Evolutionary conservation across 1,140 invertebrate species (phyloP).

Genomic region (Aphelinus atriplicis): DNA sequence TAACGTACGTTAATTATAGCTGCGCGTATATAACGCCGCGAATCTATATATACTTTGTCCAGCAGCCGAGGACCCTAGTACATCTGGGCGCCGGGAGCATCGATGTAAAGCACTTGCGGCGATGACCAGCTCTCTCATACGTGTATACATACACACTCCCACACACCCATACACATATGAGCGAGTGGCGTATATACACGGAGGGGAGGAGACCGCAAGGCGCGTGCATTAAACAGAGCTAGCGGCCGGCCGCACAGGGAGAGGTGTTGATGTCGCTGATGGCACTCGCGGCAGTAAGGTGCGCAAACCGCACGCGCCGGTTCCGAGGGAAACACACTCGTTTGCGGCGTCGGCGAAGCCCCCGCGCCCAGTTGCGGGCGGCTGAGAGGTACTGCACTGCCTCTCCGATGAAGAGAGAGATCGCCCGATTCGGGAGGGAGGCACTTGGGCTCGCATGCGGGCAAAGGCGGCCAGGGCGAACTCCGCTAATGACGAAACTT

Average conservation of each 20-base stretch:
- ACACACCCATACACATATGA: slow-evolving; percentile 1
- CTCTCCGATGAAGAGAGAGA: neutral
- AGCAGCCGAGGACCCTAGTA: too few relatives aligned
- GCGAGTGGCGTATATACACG: slow-evolving; percentile 26
- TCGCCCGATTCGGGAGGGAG: too few relatives aligned
- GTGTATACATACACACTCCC: too few relatives aligned
- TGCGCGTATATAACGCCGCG: too few relatives aligned
- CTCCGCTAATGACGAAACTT: slow-evolving; percentile 68
- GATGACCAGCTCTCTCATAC: too few relatives aligned
- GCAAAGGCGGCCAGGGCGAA: slow-evolving; percentile 50
- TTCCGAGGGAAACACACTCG: slow-evolving; percentile 58
- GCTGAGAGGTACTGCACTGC: neutral
- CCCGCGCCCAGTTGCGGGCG: slow-evolving; percentile 19
- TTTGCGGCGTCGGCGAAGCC: slow-evolving; percentile 52
- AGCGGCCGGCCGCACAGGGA: neutral
- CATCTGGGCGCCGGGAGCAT: too few relatives aligned
- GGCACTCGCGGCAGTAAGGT: slow-evolving; percentile 47
- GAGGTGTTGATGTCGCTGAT: slow-evolving; percentile 53
- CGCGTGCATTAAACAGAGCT: slow-evolving; percentile 7
- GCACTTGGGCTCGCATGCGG: neutral
- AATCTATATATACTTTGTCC: too few relatives aligned
- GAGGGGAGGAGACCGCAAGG: slow-evolving; percentile 1
- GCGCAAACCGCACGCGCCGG: slow-evolving; percentile 50
- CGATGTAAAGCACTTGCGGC: too few relatives aligned
- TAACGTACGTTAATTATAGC: too few relatives aligned